These are phyloP conservation scores for Rhingia rostrata DNA, from an alignment of 2,888 invertebrate genomes.

Conservation along the genomic window DNA sequence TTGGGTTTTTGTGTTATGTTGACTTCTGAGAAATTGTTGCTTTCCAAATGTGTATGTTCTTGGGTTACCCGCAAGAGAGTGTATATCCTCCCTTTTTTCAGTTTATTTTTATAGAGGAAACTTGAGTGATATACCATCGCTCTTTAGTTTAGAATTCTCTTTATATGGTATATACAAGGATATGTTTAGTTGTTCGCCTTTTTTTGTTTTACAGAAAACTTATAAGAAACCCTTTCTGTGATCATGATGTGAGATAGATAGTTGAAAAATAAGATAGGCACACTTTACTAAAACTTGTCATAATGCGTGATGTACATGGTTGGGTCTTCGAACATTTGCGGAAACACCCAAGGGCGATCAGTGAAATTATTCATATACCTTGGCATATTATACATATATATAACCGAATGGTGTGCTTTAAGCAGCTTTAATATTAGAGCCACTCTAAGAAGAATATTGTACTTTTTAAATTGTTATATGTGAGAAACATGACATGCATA, in stretches of 20 bases:
- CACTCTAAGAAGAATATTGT: background rate
- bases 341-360: conserved; percentile 20
- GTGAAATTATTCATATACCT: background rate
- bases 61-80: conserved; percentile 47
- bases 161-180: conserved; percentile 28
- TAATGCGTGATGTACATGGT: conserved; percentile 11
- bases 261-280: conserved; percentile 11
- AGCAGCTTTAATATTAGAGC: background rate
- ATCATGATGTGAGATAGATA: conserved; percentile 17
- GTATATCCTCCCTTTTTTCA: background rate
- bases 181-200: conserved; percentile 28
- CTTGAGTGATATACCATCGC: conserved; percentile 54
- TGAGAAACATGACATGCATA: background rate
- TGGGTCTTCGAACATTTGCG: conserved; percentile 24
- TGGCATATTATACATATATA: background rate
- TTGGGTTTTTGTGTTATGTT: conserved; percentile 32
- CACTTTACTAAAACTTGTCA: conserved; percentile 11
- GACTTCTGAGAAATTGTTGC: conserved; percentile 44
- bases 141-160: conserved; percentile 30
- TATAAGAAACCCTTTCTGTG: conserved; percentile 41
- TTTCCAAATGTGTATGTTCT: conserved; percentile 34
- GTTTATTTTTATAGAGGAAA: conserved; percentile 33
- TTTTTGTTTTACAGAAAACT: conserved; percentile 20
- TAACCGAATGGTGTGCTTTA: background rate
- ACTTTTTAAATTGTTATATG: background rate